Evolutionary conservation across 1,140 invertebrate species (phyloP).

Genomic region (Stratiolaelaps scimitus): DNA sequence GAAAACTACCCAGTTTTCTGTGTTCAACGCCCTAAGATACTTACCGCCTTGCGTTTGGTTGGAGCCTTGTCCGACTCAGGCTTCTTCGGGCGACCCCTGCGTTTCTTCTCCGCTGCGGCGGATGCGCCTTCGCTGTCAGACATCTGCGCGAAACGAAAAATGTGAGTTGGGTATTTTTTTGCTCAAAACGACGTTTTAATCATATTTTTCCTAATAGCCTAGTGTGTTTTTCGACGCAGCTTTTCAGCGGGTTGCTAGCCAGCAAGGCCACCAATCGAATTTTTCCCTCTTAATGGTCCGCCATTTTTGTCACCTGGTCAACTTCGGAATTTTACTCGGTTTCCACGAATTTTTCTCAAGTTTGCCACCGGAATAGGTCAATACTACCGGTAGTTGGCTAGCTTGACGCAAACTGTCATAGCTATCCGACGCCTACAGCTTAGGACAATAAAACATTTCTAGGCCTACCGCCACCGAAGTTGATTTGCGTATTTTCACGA

Average conservation of each 20-base stretch:
- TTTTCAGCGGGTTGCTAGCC: neutral
- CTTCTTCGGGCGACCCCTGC: slow-evolving; percentile 26
- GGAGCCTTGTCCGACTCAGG: slow-evolving; percentile 14
- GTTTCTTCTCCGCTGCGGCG: slow-evolving; percentile 16
- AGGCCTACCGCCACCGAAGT: slow-evolving; percentile 5
- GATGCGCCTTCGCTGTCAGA: slow-evolving; percentile 16
- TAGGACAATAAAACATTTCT: slow-evolving; percentile 12
- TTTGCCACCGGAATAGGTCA: slow-evolving; percentile 2
- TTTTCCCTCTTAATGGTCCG: slow-evolving; percentile 15
- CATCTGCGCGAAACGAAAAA: slow-evolving; percentile 9
- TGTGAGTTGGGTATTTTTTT: neutral
- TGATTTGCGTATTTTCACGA: too few species aligned
- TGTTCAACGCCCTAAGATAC: neutral
- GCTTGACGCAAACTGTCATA: slow-evolving; percentile 18
- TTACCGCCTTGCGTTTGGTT: slow-evolving; percentile 22
- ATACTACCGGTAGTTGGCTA: slow-evolving; percentile 11
- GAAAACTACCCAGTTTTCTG: too few species aligned
- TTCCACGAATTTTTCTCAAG: slow-evolving; percentile 22
- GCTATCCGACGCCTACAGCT: slow-evolving; percentile 18
- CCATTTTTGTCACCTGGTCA: slow-evolving; percentile 7
- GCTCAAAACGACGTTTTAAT: too few species aligned
- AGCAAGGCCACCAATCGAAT: neutral
- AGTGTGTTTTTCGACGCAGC: too few species aligned
- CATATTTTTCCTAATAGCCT: too few species aligned
- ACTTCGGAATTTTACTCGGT: slow-evolving; percentile 20